Conservation (phyloP, 2,113 vertebrate genomes). For the Glareola pratincola region DNA sequence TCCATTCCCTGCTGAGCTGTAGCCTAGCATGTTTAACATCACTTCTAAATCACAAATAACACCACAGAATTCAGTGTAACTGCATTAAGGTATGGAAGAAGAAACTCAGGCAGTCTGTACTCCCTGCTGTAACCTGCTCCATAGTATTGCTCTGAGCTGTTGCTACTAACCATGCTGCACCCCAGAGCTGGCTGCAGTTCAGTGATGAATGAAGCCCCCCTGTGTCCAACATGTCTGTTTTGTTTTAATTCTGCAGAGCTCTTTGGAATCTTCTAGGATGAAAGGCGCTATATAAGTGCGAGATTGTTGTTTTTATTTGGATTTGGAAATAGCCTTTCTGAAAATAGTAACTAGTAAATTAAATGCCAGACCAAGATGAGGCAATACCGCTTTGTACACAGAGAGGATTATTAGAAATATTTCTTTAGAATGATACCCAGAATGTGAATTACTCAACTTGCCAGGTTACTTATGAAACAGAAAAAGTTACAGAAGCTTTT, state of each 20-base stretch:
- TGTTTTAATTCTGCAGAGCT: slow-evolving; percentile 48
- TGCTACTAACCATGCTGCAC: neutral
- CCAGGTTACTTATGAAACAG: slow-evolving; percentile 70
- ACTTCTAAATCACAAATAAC: neutral
- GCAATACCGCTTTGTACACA: slow-evolving; percentile 60
- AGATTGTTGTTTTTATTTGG: slow-evolving; percentile 53
- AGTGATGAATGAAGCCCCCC: slow-evolving; percentile 27
- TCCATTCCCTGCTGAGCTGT: neutral
- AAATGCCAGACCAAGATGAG: slow-evolving; percentile 62
- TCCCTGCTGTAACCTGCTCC: neutral
- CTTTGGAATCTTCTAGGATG: slow-evolving; percentile 16
- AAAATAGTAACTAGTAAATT: slow-evolving; percentile 66
- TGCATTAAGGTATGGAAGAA: neutral
- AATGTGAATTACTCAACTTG: slow-evolving; percentile 59
- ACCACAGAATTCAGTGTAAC: neutral
- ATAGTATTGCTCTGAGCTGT: neutral
- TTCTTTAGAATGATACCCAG: slow-evolving; percentile 69
- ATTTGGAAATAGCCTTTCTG: slow-evolving; percentile 63
- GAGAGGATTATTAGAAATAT: slow-evolving; percentile 70
- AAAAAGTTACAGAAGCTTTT: slow-evolving; percentile 54
- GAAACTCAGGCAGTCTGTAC: neutral
- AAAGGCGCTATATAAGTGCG: slow-evolving; percentile 27
- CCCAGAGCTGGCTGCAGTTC: neutral
- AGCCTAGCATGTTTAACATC: neutral
- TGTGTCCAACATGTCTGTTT: slow-evolving; percentile 26